Evolutionary conservation across 2,888 invertebrate genomes (phyloP), one percentile per base, ranked within the genome.

Genomic region (Agrochola lota): DNA sequence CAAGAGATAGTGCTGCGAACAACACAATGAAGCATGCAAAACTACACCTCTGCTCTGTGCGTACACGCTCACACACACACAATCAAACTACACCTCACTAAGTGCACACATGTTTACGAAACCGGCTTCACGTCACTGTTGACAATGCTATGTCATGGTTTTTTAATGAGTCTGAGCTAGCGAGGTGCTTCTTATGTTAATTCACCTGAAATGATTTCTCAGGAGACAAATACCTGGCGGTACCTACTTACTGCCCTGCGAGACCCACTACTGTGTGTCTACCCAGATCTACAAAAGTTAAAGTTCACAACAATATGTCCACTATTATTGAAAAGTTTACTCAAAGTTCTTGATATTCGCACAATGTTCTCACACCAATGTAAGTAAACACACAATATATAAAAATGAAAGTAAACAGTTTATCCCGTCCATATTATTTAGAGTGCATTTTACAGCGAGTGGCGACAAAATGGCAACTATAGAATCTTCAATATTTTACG

Each of bases 401-500:
- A 79, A 68, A 74, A 81, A 63, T 67, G 5, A 63, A 60, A 52
- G 55, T 85, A 77, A 81, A 64, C 63, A 57, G 60, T 60, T 68
- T 81, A 68, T 73, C 68, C 26, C 57, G 8, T 43, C 35, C 30
- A 74, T 85, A 85, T 81, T 85, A 81, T 81, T 73, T 77, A 83
- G 82, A 83, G 83, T 85, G 82, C 85, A 81, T 77, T 83, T 85
- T 71, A 74, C 11, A 64, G 3, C 15, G 55, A 73, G 81, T 71
- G 57, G 63, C 26, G 85, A 81, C 82, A 77, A 73, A 81, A 85
- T 83, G 66, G 62, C 79, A 63, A 67, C 60, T 70, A 73, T n/a
- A 63, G 30, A 76, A 71, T 77, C 82, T 85, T 81, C 85, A 81
- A 85, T 83, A 83, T 85, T 83, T 85, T 77, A 83, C 55, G 40